Percentiles rank a stretch among this genome's conserved stretches.
These are phyloP conservation scores for Alloplasta piceator DNA, from an alignment of 2,888 invertebrate genomes.

Conservation along the genomic window DNA sequence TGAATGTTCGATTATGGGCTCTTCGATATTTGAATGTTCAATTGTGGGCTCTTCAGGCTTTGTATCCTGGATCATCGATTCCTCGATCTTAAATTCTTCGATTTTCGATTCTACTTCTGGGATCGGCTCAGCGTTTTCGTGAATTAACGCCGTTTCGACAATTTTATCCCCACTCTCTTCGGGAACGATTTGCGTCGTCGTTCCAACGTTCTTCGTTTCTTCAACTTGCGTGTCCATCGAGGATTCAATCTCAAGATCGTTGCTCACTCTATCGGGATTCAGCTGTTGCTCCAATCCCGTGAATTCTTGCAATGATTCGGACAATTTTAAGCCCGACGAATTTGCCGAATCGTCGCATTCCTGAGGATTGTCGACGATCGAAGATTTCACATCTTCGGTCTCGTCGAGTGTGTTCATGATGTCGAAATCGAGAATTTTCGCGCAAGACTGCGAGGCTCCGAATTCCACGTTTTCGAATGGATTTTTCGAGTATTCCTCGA, in stretches of 20 bases:
- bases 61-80: conserved; percentile 19
- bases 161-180: background rate
- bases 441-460: background rate
- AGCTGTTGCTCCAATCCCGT: conserved; percentile 76
- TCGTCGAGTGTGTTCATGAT: conserved; percentile 10
- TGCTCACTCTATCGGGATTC: conserved; percentile 61
- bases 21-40: too few species aligned
- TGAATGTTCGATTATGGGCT: conserved; percentile 24
- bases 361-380: conserved; percentile 45
- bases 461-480: conserved; percentile 42
- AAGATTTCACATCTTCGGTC: background rate
- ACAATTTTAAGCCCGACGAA: conserved; percentile 69
- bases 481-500: conserved; percentile 16
- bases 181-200: conserved; percentile 19
- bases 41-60: too few species aligned
- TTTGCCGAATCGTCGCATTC: conserved; percentile 35
- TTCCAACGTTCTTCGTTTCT: conserved; percentile 27
- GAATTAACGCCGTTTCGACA: conserved; percentile 23
- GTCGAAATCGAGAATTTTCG: conserved; percentile 26
- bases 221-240: conserved; percentile 27
- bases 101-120: conserved; percentile 38
- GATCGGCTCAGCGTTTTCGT: conserved; percentile 16
- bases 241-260: conserved; percentile 41
- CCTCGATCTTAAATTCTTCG: conserved; percentile 26
- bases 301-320: conserved; percentile 78